phyloP scores from a whole-genome alignment of 2,888 invertebrate species.

The Iphiclides podalirius region DNA sequence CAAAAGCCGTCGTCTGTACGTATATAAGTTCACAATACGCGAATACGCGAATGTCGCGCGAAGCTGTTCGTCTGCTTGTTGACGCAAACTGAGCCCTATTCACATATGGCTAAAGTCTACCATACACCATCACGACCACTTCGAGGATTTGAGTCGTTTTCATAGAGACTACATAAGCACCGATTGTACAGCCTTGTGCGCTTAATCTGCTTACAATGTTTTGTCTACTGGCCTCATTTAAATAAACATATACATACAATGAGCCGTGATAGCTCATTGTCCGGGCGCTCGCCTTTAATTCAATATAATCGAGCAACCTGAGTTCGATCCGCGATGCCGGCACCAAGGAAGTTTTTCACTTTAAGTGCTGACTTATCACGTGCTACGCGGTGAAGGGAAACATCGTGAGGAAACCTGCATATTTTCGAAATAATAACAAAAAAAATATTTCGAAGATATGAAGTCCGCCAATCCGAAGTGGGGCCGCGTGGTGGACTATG shows the following conservation, averaged over 20 bases:
- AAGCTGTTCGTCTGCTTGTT: neutral
- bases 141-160: constrained; percentile 9
- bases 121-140: neutral
- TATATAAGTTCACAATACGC: constrained; percentile 23
- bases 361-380: no score
- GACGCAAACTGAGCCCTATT: constrained; percentile 13
- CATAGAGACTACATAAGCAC: constrained; percentile 10
- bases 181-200: constrained; percentile 1
- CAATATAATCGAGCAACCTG: no score
- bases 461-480: no score
- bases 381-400: no score
- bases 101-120: neutral
- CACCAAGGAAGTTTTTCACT: no score
- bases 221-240: neutral
- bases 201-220: constrained; percentile 13
- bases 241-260: constrained; percentile 4
- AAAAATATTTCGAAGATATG: no score
- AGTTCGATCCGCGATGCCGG: no score
- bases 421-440: no score
- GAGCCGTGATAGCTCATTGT: no score
- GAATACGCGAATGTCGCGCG: constrained; percentile 23
- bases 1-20: constrained; percentile 35
- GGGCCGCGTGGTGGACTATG: no score
- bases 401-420: no score
- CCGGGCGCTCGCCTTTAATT: no score